Base-by-base conservation (phyloP, 2,888 invertebrate species). In the Hermaeophaga mercurialis region DNA sequence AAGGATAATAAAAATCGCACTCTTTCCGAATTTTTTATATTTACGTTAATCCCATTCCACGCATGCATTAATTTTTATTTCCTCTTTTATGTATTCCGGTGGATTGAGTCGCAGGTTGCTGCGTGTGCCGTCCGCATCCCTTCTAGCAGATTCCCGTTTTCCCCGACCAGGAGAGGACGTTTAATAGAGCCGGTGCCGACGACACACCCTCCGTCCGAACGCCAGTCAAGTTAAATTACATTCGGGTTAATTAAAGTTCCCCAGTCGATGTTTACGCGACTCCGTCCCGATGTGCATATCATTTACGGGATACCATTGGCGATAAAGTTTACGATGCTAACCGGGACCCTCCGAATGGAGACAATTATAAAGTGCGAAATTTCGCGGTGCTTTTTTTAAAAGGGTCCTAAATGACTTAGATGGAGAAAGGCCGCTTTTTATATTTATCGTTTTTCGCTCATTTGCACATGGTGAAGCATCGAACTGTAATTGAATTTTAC, bases 241-340 rank as follows among this genome's bases (percentile, higher is more conserved):
- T 69, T 62, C 64, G 70, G 67, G 71, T 73, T 73, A 73, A 73
- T 73, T 72, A 73, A 71, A 71, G 70, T 72, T 52, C 70, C 67
- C 69, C 58, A 62, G 69, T 61, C 66, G 69, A 64, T 73, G 70
- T 72, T 73, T 73, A 70, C 66, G 66, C 64, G 64, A 54, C 63
- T 62, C 58, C 12, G 50, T 19, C 53, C 52, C 56, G 41, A 39
- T 45, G 59, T 52, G 52, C 59, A 52, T 56, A 54, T 54, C 57
- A 45, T 48, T 53, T 47, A 48, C 44, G 49, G 38, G 46, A 49
- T 38, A 44, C 58, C 43, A 52, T 52, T 17, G 52, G 33, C 52
- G 43, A 52, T 52, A 52, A 52, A 52, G 43, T 52, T 52, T 52
- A 52, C 52, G 52, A 52, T n/a, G 19, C 2, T 31, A 17, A 41